A percentile compares a stretch with the other conserved stretches of the same genome.
phyloP scores from a whole-genome alignment of 1,140 invertebrate species.

The Ips typographus region DNA sequence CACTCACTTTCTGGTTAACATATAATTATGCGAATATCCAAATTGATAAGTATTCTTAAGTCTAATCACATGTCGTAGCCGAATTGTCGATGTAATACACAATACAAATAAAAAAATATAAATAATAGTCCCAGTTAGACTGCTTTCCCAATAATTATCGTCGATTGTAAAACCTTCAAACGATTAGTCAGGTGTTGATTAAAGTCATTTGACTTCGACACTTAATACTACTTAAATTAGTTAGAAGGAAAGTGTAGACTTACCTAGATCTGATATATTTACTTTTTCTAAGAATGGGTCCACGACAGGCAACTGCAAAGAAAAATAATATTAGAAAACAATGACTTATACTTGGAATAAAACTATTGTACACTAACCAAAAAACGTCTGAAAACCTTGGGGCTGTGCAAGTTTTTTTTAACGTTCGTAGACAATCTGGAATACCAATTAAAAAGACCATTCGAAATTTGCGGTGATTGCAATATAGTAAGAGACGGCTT shows the following conservation, averaged over 20 bases:
- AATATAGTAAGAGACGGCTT: constrained; percentile 42
- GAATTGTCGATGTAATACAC: too few species aligned
- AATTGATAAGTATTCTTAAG: too few species aligned
- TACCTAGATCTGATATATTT: constrained; percentile 79
- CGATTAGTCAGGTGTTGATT: too few species aligned
- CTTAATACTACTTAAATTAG: too few species aligned
- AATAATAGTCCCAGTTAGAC: too few species aligned
- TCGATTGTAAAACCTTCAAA: too few species aligned
- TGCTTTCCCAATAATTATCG: too few species aligned
- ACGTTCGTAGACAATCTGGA: constrained; percentile 54
- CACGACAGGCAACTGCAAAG: constrained; percentile 80
- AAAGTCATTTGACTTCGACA: too few species aligned
- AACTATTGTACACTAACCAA: constrained; percentile 39
- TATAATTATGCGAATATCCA: too few species aligned
- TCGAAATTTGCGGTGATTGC: constrained; percentile 48
- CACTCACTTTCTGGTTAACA: too few species aligned
- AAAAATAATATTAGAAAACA: constrained; percentile 14
- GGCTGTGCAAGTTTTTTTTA: constrained; percentile 52
- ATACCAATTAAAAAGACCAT: constrained; percentile 54
- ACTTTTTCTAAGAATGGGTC: constrained; percentile 89
- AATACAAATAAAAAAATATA: too few species aligned
- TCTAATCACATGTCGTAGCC: too few species aligned
- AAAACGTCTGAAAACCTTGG: constrained; percentile 53
- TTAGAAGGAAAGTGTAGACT: constrained; percentile 53
- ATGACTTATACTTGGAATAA: background rate